Percentiles rank a stretch among this genome's conserved stretches.
phyloP scores from a whole-genome alignment of 1,140 invertebrate species.

The Macrobrachium rosenbergii region DNA sequence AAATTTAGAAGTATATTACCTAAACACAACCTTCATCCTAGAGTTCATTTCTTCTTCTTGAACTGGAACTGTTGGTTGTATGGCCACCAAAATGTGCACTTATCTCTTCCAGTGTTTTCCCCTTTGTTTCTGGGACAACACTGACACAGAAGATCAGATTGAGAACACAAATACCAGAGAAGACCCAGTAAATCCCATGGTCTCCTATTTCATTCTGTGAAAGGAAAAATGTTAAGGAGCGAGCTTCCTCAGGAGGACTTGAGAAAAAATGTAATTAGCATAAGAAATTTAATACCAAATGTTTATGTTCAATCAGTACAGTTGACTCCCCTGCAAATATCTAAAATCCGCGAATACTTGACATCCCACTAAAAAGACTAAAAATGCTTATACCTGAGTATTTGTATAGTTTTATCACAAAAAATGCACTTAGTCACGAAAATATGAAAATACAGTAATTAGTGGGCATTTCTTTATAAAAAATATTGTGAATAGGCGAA shows the following conservation, averaged over 20 bases:
- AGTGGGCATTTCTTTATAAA: too few species aligned
- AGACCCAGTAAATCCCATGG: constrained; percentile 81
- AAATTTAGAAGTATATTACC: too few species aligned
- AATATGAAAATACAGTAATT: too few species aligned
- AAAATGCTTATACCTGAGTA: too few species aligned
- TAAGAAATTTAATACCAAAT: constrained; percentile 4
- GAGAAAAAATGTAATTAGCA: neutral
- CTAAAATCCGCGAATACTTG: too few species aligned
- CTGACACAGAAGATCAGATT: constrained; percentile 81
- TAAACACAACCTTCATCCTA: too few species aligned
- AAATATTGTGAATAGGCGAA: too few species aligned
- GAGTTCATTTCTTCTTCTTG: too few species aligned
- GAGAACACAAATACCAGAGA: constrained; percentile 79
- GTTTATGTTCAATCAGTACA: neutral
- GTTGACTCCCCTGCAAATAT: too few species aligned
- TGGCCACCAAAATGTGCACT: constrained; percentile 37
- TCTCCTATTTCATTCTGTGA: constrained; percentile 11
- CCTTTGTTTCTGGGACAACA: constrained; percentile 91
- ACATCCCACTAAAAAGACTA: too few species aligned
- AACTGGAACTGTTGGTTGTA: neutral
- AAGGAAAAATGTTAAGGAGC: neutral
- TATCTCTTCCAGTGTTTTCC: constrained; percentile 86
- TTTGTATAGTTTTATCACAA: too few species aligned
- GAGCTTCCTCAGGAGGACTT: neutral
- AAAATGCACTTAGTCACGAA: too few species aligned